phyloP scores from a whole-genome alignment of 2,888 invertebrate genomes.

The Eilema sororculum region DNA sequence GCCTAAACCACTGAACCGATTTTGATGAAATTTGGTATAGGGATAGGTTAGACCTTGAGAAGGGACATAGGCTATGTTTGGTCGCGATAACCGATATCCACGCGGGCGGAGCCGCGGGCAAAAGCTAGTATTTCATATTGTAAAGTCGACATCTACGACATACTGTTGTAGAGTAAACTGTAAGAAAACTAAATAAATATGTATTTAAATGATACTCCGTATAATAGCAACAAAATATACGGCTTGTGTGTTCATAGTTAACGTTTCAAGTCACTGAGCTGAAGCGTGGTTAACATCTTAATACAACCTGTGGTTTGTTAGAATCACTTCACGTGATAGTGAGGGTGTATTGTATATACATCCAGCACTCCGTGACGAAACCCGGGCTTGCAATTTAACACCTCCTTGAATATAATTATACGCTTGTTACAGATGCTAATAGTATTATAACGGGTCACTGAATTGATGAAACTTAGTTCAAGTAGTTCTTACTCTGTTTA shows the following conservation, averaged over 20 bases:
- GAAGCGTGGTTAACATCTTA: conserved; percentile 40
- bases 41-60: too few species aligned
- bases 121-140: too few species aligned
- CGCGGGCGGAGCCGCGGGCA: too few species aligned
- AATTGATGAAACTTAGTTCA: conserved; percentile 28
- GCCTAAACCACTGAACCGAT: too few species aligned
- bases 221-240: conserved; percentile 28
- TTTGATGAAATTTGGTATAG: too few species aligned
- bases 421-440: conserved; percentile 26
- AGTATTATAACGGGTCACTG: conserved; percentile 21
- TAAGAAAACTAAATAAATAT: too few species aligned
- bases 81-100: too few species aligned
- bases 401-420: conserved; percentile 28
- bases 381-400: conserved; percentile 23
- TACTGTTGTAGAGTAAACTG: background rate
- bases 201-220: too few species aligned
- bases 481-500: background rate
- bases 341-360: conserved; percentile 25
- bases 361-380: conserved; percentile 2
- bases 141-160: background rate
- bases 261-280: conserved; percentile 27
- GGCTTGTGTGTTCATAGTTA: conserved; percentile 17
- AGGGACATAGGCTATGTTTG: too few species aligned
- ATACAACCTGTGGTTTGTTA: conserved; percentile 31
- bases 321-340: conserved; percentile 11